Conservation (phyloP, 1,140 invertebrate genomes). For the Phymastichus coffea region DNA sequence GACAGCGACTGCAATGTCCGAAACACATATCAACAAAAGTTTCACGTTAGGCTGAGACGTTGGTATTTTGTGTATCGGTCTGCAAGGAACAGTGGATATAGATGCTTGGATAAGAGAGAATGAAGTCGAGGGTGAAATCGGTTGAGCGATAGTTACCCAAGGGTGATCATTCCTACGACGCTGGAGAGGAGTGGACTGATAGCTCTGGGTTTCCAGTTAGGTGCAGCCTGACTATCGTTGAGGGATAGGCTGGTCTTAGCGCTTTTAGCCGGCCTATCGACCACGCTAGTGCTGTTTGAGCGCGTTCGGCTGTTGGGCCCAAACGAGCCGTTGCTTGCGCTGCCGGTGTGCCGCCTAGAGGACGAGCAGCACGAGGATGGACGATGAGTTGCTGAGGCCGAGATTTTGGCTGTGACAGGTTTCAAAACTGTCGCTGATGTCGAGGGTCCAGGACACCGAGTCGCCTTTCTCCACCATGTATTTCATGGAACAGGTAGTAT, state of each 20-base stretch:
- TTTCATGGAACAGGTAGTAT: constrained; percentile 62
- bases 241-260: too few species aligned
- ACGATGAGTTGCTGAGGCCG: too few species aligned
- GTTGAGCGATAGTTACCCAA: constrained; percentile 6
- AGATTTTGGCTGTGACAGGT: too few species aligned
- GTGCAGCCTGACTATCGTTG: too few species aligned
- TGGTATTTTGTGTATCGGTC: constrained; percentile 12
- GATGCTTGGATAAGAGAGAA: too few species aligned
- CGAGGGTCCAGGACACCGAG: constrained; percentile 80
- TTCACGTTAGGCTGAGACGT: constrained; percentile 21
- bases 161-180: constrained; percentile 8
- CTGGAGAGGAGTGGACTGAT: constrained; percentile 19
- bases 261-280: too few species aligned
- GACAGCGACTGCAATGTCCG: constrained; percentile 28
- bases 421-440: constrained; percentile 80
- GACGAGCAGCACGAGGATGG: constrained; percentile 9
- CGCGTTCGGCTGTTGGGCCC: too few species aligned
- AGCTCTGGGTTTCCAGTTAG: too few species aligned
- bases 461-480: constrained; percentile 79
- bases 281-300: too few species aligned
- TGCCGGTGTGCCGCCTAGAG: too few species aligned
- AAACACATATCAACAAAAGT: constrained; percentile 23
- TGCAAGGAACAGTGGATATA: constrained; percentile 22
- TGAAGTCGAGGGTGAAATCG: not conserved
- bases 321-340: too few species aligned